A percentile compares a stretch with the other conserved stretches of the same genome.
Evolutionary conservation across 1,140 invertebrate species (phyloP).

Genomic region (Dreissena rostriformis): DNA sequence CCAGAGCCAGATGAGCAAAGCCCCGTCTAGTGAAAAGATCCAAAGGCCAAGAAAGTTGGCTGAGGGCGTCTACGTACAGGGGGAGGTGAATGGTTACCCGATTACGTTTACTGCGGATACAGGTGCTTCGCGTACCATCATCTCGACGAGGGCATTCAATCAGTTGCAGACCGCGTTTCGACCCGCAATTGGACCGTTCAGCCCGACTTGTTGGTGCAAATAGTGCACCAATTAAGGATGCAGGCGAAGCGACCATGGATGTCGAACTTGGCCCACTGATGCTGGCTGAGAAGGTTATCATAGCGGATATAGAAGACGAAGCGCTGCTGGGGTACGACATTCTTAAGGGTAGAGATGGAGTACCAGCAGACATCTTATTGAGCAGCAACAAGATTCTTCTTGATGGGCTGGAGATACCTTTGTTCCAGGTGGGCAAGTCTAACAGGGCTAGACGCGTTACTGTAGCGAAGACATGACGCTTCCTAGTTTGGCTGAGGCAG

Average conservation of each 20-base stretch:
- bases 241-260: not conserved
- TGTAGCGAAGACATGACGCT: conserved; percentile 13
- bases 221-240: conserved; percentile 24
- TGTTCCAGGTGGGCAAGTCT: conserved; percentile 1
- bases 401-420: conserved; percentile 14
- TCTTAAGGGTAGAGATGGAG: not conserved
- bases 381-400: conserved; percentile 12
- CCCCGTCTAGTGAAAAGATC: not conserved
- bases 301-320: conserved; percentile 36
- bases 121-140: not conserved
- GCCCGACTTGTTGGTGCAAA: conserved; percentile 4
- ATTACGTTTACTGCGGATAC: not conserved
- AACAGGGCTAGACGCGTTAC: conserved; percentile 26
- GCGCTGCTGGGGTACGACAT: conserved; percentile 18
- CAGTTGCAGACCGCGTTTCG: not conserved
- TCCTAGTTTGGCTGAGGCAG: conserved; percentile 8
- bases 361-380: conserved; percentile 28
- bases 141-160: not conserved
- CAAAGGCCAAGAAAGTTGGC: not conserved
- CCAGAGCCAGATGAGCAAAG: no score
- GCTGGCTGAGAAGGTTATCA: not conserved
- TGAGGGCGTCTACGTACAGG: not conserved
- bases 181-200: not conserved
- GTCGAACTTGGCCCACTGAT: not conserved
- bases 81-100: not conserved